phyloP scores from a whole-genome alignment of 2,888 invertebrate species.

The Himalopsyche tibetana region DNA sequence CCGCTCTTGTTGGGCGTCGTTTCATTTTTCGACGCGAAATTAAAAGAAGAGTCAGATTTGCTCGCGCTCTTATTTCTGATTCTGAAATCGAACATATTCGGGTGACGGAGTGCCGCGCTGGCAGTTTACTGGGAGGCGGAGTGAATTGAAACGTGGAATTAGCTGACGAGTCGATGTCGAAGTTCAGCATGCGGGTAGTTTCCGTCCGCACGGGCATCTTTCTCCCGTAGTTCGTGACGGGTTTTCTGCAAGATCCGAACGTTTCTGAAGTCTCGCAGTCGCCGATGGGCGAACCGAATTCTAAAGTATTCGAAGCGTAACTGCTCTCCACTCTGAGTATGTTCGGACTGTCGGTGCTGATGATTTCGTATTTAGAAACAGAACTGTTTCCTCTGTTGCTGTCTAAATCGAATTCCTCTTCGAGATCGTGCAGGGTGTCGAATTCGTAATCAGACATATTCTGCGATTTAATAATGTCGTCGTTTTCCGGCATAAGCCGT shows the following conservation, averaged over 20 bases:
- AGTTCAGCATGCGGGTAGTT: conserved; percentile 72
- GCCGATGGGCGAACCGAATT: conserved; percentile 74
- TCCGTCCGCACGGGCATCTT: conserved; percentile 60
- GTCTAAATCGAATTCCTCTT: conserved; percentile 73
- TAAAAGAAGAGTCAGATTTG: background rate
- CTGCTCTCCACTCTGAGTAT: conserved; percentile 66
- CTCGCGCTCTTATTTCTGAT: background rate
- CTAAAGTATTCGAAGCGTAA: conserved; percentile 70
- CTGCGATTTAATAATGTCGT: background rate
- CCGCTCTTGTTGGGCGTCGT: background rate
- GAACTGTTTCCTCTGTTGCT: conserved; percentile 70
- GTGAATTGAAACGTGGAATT: conserved; percentile 71
- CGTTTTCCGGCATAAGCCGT: background rate
- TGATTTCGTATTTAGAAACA: conserved; percentile 75
- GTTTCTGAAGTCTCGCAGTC: conserved; percentile 75
- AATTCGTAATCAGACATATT: conserved; percentile 68
- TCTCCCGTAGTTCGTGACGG: conserved; percentile 17
- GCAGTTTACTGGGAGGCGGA: conserved; percentile 70
- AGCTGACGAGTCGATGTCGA: conserved; percentile 70
- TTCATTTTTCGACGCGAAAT: background rate
- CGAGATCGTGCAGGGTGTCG: conserved; percentile 73
- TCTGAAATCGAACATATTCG: background rate
- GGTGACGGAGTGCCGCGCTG: conserved; percentile 23
- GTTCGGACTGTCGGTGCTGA: conserved; percentile 75
- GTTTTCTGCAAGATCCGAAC: conserved; percentile 53